phyloP scores from a whole-genome alignment of 2,113 vertebrate genomes.

The human region DNA sequence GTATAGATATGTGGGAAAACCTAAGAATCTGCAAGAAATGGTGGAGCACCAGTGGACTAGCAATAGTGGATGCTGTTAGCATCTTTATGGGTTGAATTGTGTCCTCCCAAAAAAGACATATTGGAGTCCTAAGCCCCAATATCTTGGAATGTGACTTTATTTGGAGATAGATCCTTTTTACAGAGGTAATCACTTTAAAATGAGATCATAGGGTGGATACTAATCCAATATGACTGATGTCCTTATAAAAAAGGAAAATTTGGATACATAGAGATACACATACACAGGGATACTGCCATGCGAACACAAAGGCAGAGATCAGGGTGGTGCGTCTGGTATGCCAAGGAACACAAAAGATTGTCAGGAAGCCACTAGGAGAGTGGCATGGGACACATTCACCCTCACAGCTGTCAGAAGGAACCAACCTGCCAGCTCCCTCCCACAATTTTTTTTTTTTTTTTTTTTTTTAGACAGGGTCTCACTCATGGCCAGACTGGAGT shows the following conservation, averaged over 20 bases:
- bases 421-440: too few species aligned
- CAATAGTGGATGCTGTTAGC: neutral
- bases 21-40: neutral
- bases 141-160: neutral
- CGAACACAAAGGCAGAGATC: neutral
- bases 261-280: neutral
- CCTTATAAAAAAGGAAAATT: neutral
- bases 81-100: neutral
- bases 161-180: neutral
- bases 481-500: too few species aligned
- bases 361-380: neutral
- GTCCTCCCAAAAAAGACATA: neutral
- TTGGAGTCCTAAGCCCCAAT: neutral
- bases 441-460: too few species aligned
- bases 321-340: neutral
- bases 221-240: neutral
- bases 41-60: neutral
- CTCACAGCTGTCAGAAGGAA: neutral
- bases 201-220: neutral
- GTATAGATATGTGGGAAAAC: neutral
- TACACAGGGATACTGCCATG: neutral
- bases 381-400: neutral
- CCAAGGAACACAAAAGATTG: neutral
- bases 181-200: neutral
- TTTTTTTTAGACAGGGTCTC: too few species aligned